Base-by-base conservation (phyloP, 2,888 invertebrate genomes). In the Gibbula magus region DNA sequence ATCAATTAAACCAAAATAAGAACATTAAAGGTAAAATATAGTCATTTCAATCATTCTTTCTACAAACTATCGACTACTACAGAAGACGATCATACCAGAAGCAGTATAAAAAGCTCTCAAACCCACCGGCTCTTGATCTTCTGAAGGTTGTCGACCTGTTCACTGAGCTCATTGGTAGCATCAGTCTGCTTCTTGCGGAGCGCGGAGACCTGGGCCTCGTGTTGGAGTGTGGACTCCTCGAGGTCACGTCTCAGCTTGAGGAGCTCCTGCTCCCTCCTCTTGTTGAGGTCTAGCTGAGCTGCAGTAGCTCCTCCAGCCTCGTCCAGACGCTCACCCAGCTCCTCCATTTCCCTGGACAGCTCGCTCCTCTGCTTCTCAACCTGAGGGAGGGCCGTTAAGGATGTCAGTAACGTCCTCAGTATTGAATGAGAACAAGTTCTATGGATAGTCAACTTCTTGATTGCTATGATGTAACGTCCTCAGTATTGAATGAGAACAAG, bases 131-230 rank as follows among this genome's bases (percentile, higher is more conserved):
- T 97, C 95, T 99, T 99, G 94, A 98, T 96, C 94, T 99, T 99
- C 96, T 98, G 99, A 94, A 99, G 96, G 94, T 99, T 98, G 95
- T 99, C 99, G 94, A 99, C 97, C 94, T 99, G 99, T 94, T 99
- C 99, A 90, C 98, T 97, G 97, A 99, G 98, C 95, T 99, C 99
- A 91, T 97, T 96, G 91, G 99, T 98, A 93, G 98, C 97, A 94
- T 99, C 99, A 94, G 99, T 99, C 95, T 99, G 98, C 96, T 99
- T 99, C 96, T 99, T 99, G 94, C 99, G 97, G 93, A 99, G 96
- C 94, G 97, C 96, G 92, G 98, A 97, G 92, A 99, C 95, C 90
- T 98, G 97, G 85, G 97, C 96, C 94, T 99, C 99, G 94, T 99
- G 98, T 94, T 99, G 99, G 94, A 99, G 97, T 95, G 98, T 98